These are phyloP conservation scores for Phlogophora meticulosa DNA, from an alignment of 2,888 invertebrate species.

Conservation along the genomic window DNA sequence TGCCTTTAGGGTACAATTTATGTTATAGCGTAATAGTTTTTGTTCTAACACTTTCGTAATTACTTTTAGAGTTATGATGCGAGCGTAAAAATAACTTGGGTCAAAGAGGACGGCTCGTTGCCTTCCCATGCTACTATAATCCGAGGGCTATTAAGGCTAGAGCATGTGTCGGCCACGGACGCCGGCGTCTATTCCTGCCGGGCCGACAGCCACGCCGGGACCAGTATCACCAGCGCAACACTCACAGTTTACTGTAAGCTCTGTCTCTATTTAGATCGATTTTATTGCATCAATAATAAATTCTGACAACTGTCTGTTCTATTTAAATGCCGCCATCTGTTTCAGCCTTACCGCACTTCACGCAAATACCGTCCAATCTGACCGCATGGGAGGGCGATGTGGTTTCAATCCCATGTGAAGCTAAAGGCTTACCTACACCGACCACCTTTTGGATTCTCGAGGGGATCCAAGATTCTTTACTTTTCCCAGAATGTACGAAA, in stretches of 20 bases:
- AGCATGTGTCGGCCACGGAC: slow-evolving; percentile 95
- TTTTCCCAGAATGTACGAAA: slow-evolving; percentile 89
- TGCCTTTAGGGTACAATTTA: slow-evolving; percentile 31
- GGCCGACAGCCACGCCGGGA: slow-evolving; percentile 97
- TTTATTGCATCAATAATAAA: slow-evolving; percentile 87
- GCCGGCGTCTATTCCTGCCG: slow-evolving; percentile 98
- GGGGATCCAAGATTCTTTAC: slow-evolving; percentile 94
- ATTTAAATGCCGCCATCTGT: slow-evolving; percentile 89
- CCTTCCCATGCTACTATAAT: slow-evolving; percentile 85
- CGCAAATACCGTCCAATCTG: slow-evolving; percentile 96
- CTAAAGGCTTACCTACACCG: slow-evolving; percentile 97
- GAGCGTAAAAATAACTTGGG: slow-evolving; percentile 88
- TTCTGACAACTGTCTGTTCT: slow-evolving; percentile 79
- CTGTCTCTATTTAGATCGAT: slow-evolving; percentile 76
- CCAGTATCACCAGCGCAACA: slow-evolving; percentile 96
- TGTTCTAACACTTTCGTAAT: slow-evolving; percentile 38
- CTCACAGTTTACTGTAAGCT: slow-evolving; percentile 98
- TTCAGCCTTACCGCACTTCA: slow-evolving; percentile 97
- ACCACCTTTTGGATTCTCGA: slow-evolving; percentile 99
- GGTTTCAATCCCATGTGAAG: slow-evolving; percentile 97
- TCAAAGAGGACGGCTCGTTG: slow-evolving; percentile 86
- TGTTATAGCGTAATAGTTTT: slow-evolving; percentile 11
- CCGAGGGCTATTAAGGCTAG: slow-evolving; percentile 92
- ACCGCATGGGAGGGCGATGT: slow-evolving; percentile 96
- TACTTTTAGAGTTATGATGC: slow-evolving; percentile 86